Base-by-base conservation (phyloP, 2,797 vertebrate genomes). In the Hippoglossus hippoglossus region DNA sequence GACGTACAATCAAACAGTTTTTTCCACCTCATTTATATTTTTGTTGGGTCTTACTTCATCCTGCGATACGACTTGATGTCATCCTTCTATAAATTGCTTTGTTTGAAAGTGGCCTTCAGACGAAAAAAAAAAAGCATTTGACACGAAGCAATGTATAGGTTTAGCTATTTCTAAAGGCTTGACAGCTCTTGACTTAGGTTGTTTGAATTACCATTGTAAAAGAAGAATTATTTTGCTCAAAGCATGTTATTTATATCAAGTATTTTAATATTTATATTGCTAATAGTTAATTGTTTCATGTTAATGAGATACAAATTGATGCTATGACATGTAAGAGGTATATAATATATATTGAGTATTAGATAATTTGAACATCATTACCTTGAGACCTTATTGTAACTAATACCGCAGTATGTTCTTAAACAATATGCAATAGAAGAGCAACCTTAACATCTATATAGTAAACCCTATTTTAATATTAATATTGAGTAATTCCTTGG, bases 231-330 rank as follows among this genome's bases (percentile, higher is more conserved):
- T 93, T 93, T 94, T 92, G 90, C 87, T 86, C 65, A 93, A 91
- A 91, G 93, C 93, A 94, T 93, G 93, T 85, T 89, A 88, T 93
- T 93, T 93, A 87, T 92, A 93, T 92, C 85, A 92, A 83, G 79
- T 92, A 92, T 91, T 93, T 93, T 93, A 91, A 84, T 91, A 93
- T 89, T 72, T 84, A 87, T 88, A 89, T 89, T 87, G 83, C 83
- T 81, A 87, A 83, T 82, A 83, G 84, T 85, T 75, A 59, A 67
- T 89, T 86, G 82, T 76, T 85, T 90, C 73, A 89, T 89, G 82
- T 89, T 85, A 62, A 81, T 64, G 69, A 82, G 64, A 85, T 80
- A 80, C 69, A 49, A 86, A 87, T 92, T 89, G 84, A 92, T 89
- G 90, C 91, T 89, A 86, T 91, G 79, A 88, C 83, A 87, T 86